phyloP scores from a whole-genome alignment of 2,888 invertebrate species.

The Podotricha telesiphe region DNA sequence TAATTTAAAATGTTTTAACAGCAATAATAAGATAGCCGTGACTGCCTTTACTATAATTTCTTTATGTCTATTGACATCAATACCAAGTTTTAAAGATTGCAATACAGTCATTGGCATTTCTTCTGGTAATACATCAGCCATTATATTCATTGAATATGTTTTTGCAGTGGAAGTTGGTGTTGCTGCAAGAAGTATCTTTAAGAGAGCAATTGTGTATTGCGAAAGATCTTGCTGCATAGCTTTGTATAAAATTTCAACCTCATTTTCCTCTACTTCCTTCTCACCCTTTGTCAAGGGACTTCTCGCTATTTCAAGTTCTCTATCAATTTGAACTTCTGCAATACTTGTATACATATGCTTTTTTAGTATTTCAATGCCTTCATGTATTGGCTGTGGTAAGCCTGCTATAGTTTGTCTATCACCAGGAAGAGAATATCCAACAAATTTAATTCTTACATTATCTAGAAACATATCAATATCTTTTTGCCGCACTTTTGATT shows the following conservation, averaged over 20 bases:
- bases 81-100: conserved; percentile 96
- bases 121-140: conserved; percentile 98
- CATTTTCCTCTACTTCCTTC: conserved; percentile 89
- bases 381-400: conserved; percentile 97
- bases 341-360: conserved; percentile 97
- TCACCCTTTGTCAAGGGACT: conserved; percentile 95
- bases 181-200: conserved; percentile 98
- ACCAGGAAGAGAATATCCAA: conserved; percentile 94
- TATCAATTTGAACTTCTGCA: conserved; percentile 94
- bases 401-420: conserved; percentile 96
- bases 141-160: conserved; percentile 98
- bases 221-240: conserved; percentile 98
- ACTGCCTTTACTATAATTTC: conserved; percentile 99
- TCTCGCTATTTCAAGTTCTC: conserved; percentile 95
- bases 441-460: conserved; percentile 96
- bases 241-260: conserved; percentile 94
- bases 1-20: conserved; percentile 97
- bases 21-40: conserved; percentile 93
- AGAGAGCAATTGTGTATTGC: conserved; percentile 97
- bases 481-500: conserved; percentile 96
- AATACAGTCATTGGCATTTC: conserved; percentile 98
- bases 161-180: conserved; percentile 99
- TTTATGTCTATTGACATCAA: conserved; percentile 99
- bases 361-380: conserved; percentile 95
- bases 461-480: conserved; percentile 97